Evolutionary conservation across 2,888 invertebrate species (phyloP).

Genomic region (Sarcophaga caerulescens): DNA sequence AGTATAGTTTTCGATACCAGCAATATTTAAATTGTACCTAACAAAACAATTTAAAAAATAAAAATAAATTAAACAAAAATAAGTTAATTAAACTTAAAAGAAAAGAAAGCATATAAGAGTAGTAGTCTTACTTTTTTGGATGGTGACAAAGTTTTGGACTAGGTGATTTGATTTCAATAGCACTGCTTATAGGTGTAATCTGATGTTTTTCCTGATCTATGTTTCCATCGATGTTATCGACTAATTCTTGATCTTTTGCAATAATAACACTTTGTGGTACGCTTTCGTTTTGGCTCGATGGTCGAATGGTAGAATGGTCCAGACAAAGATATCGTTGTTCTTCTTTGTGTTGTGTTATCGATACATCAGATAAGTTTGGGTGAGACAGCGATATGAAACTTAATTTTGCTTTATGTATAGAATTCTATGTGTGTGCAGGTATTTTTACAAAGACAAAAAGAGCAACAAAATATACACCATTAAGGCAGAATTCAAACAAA

Average conservation of each 20-base stretch:
- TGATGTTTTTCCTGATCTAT: slow-evolving; percentile 22
- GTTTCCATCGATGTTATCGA: slow-evolving; percentile 22
- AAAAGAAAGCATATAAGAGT: slow-evolving; percentile 1
- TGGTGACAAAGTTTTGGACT: slow-evolving; percentile 32
- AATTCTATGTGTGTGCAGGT: slow-evolving; percentile 76
- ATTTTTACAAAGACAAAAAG: slow-evolving; percentile 43
- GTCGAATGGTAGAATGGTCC: slow-evolving; percentile 7
- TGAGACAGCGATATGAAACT: slow-evolving; percentile 78
- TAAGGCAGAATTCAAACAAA: background rate
- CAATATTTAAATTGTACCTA: slow-evolving; percentile 87
- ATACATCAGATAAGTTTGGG: slow-evolving; percentile 75
- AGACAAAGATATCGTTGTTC: slow-evolving; percentile 21
- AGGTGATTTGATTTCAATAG: slow-evolving; percentile 29
- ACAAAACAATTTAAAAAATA: slow-evolving; percentile 41
- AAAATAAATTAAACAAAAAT: slow-evolving; percentile 8
- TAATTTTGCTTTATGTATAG: slow-evolving; percentile 80
- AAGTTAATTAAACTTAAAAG: slow-evolving; percentile 12
- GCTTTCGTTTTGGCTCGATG: slow-evolving; percentile 5
- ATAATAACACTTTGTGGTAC: slow-evolving; percentile 1
- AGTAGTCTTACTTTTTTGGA: slow-evolving; percentile 60
- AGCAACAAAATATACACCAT: slow-evolving; percentile 6
- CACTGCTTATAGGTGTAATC: slow-evolving; percentile 6
- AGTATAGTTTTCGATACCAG: slow-evolving; percentile 90
- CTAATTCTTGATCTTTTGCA: slow-evolving; percentile 4
- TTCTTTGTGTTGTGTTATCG: slow-evolving; percentile 36